phyloP scores from a whole-genome alignment of 2,888 invertebrate species.

The Dicranocentrus wangi region DNA sequence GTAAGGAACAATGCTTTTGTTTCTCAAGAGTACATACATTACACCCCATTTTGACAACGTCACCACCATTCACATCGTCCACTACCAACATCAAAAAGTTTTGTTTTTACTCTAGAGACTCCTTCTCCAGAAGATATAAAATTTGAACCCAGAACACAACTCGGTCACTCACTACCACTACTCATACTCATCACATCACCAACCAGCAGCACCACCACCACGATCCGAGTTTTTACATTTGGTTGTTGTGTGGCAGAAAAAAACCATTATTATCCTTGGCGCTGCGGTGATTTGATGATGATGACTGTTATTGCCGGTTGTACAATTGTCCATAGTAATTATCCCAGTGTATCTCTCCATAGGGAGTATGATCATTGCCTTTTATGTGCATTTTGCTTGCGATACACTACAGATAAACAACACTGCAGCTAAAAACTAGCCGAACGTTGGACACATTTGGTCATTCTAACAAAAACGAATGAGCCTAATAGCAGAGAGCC shows the following conservation, averaged over 20 bases:
- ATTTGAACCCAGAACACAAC: too few species aligned
- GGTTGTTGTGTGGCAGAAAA: too few species aligned
- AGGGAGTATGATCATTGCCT: slow-evolving; percentile 40
- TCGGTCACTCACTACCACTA: neutral
- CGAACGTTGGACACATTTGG: slow-evolving; percentile 52
- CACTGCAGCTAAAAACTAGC: too few species aligned
- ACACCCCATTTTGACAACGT: slow-evolving; percentile 49
- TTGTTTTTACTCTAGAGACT: too few species aligned
- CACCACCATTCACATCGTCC: too few species aligned
- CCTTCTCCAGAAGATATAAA: too few species aligned
- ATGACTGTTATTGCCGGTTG: slow-evolving; percentile 45
- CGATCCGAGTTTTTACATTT: too few species aligned
- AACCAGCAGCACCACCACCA: neutral
- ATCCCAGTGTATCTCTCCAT: slow-evolving; percentile 55
- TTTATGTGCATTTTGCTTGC: slow-evolving; percentile 12
- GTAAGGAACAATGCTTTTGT: neutral
- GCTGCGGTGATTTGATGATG: slow-evolving; percentile 19
- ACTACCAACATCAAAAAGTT: too few species aligned
- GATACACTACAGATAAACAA: too few species aligned
- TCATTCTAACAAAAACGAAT: slow-evolving; percentile 35
- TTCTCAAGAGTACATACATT: slow-evolving; percentile 42
- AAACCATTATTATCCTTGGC: slow-evolving; percentile 4
- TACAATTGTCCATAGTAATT: slow-evolving; percentile 47
- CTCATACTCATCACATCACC: neutral
- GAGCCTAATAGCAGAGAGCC: slow-evolving; percentile 12